These are phyloP conservation scores for Mus spicilegus DNA, from an alignment of 2,113 vertebrate genomes.

Conservation along the genomic window DNA sequence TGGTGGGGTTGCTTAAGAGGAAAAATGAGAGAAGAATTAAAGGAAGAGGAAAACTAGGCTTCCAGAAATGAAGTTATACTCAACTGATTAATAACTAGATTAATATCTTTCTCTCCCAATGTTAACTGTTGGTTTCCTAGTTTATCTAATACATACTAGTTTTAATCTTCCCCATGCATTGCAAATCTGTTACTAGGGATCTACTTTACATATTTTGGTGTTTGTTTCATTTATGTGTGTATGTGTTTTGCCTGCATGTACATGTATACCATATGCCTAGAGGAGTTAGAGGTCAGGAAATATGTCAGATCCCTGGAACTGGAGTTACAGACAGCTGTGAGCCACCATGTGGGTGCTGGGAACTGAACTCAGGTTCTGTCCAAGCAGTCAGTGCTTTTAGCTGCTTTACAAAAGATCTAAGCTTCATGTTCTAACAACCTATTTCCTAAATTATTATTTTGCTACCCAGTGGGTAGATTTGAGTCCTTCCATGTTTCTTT, in stretches of 20 bases:
- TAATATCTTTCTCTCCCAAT: not conserved
- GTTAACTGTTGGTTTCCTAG: not conserved
- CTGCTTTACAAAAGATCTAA: not conserved
- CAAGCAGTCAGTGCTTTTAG: not conserved
- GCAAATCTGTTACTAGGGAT: not conserved
- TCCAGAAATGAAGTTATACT: not conserved
- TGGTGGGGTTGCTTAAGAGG: not conserved
- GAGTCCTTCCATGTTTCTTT: not conserved
- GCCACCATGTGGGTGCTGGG: not conserved
- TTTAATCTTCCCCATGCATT: slow-evolving; percentile 18
- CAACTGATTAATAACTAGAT: not conserved
- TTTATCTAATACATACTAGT: not conserved
- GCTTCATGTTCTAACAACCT: not conserved
- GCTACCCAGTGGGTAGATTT: not conserved
- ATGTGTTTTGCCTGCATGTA: not conserved
- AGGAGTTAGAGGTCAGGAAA: not conserved
- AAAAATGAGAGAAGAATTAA: not conserved
- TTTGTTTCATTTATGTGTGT: not conserved
- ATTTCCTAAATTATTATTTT: slow-evolving; percentile 43
- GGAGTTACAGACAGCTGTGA: not conserved
- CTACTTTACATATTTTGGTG: not conserved
- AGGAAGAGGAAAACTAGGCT: not conserved
- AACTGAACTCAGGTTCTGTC: not conserved
- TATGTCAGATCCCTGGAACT: not conserved
- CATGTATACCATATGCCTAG: not conserved